phyloP scores from a whole-genome alignment of 2,113 vertebrate genomes.

The Xiphophorus maculatus region DNA sequence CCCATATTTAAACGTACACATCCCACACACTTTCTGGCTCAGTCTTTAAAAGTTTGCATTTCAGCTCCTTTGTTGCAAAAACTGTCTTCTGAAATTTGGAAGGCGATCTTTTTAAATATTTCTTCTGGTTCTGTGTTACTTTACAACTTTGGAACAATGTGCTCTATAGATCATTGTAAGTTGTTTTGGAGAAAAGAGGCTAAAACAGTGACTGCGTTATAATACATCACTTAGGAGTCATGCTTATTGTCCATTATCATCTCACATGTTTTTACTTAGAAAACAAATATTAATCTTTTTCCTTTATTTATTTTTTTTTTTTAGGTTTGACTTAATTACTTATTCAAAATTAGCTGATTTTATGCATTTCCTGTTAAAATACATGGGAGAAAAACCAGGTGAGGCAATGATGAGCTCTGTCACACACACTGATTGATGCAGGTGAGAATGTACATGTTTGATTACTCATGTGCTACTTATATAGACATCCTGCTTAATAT shows the following conservation, averaged over 20 bases:
- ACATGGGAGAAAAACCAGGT: too few relatives aligned
- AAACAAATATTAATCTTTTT: background rate
- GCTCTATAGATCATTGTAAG: constrained; percentile 4
- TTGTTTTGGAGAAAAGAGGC: background rate
- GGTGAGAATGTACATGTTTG: too few relatives aligned
- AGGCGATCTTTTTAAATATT: background rate
- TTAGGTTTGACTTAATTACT: too few relatives aligned
- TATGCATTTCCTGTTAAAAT: too few relatives aligned
- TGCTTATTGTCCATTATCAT: constrained; percentile 26
- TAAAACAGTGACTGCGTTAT: constrained; percentile 10
- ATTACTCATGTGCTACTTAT: too few relatives aligned
- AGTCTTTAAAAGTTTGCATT: constrained; percentile 12
- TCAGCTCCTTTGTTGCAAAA: constrained; percentile 9
- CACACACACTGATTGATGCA: too few relatives aligned
- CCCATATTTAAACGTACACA: constrained; percentile 17
- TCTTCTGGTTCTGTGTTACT: constrained; percentile 2
- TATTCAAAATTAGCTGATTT: too few relatives aligned
- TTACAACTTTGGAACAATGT: constrained; percentile 24
- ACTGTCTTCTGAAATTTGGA: constrained; percentile 3
- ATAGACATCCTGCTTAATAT: too few relatives aligned
- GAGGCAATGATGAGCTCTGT: too few relatives aligned
- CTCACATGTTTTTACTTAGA: constrained; percentile 19
- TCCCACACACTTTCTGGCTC: constrained; percentile 1
- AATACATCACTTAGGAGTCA: constrained; percentile 1
- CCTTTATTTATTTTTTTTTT: too few relatives aligned